A percentile compares a stretch with the other conserved stretches of the same genome.
Evolutionary conservation across 2,797 vertebrate genomes (phyloP).

Genomic region (Leptodactylus fallax): DNA sequence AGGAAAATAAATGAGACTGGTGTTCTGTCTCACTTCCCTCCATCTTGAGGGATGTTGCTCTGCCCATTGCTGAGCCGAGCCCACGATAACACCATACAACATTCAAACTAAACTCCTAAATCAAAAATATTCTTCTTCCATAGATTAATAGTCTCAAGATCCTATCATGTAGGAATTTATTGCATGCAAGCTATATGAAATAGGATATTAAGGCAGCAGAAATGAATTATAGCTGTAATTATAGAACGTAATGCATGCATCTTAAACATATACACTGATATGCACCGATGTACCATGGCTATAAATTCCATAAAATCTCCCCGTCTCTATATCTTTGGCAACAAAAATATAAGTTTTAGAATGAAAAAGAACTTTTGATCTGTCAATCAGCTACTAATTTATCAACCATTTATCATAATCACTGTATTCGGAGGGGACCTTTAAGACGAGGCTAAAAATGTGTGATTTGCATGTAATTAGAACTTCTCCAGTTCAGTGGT

Average conservation of each 20-base stretch:
- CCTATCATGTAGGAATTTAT: constrained; percentile 9
- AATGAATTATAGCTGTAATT: constrained; percentile 23
- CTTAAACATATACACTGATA: not conserved
- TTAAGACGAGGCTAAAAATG: constrained; percentile 23
- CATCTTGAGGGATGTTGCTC: not conserved
- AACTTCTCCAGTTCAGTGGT: constrained; percentile 46
- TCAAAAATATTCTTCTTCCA: not conserved
- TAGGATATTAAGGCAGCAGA: not conserved
- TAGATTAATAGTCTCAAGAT: constrained; percentile 8
- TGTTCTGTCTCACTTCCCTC: not conserved
- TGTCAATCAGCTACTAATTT: constrained; percentile 12
- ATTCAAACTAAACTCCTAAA: constrained; percentile 15
- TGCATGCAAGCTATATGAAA: not conserved
- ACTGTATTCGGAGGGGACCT: constrained; percentile 15
- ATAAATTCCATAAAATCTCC: not conserved
- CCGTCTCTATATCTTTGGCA: not conserved
- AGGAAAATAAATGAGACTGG: not conserved
- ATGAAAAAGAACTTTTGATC: constrained; percentile 28
- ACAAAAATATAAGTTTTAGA: not conserved
- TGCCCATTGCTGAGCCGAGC: too few relatives aligned
- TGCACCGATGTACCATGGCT: not conserved
- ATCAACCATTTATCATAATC: constrained; percentile 43
- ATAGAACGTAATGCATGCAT: not conserved
- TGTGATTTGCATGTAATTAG: constrained; percentile 55
- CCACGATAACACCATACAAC: not conserved